Evolutionary conservation across 2,888 invertebrate genomes (phyloP), one percentile per base, ranked within the genome.

Genomic region (Ashinkailepas kermadecensis): DNA sequence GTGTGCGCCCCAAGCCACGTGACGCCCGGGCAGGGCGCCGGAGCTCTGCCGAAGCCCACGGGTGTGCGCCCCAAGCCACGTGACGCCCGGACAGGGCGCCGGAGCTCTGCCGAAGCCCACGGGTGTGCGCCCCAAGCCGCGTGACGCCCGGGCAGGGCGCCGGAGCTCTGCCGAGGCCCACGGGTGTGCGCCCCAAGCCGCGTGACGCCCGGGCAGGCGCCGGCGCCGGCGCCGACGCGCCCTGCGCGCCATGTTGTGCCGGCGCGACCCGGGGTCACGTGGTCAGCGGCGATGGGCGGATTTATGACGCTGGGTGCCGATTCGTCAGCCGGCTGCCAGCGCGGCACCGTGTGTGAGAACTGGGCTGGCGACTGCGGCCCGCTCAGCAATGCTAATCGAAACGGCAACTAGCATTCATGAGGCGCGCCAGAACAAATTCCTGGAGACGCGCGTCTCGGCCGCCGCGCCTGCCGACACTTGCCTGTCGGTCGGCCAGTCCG

Each of bases 341-440:
- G 70, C 39, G 54, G 65, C 15, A 23, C 74, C 1, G 54, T 18
- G 74, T 74, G 74, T 54, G 74, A 74, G 74, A 74, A 54, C 74
- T 13, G 54, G 54, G 12, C 67, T 8, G 67, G 25, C 67, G 2
- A 23, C 25, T 12, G 67, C 54, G 70, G 23, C 11, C 74, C 74
- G 18, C 54, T 39, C 18, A 54, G 8, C 74, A 8, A 74, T 74
- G 74, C 54, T 74, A 74, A 74, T 74, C 15, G 23, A 74, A 74
- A 74, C 74, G 74, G 54, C 74, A 74, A 74, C 74, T 74, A 74
- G 74, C 74, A 74, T 74, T 74, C 74, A 74, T 74, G 74, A 74
- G 74, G 54, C 18, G 74, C 54, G 74, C 8, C 74, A 74, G 74
- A 74, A 74, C 74, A 74, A 74, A 74, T 74, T 74, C 74, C 18